These are phyloP conservation scores for Drosophila robusta DNA, from an alignment of 2,888 invertebrate genomes.

Conservation along the genomic window DNA sequence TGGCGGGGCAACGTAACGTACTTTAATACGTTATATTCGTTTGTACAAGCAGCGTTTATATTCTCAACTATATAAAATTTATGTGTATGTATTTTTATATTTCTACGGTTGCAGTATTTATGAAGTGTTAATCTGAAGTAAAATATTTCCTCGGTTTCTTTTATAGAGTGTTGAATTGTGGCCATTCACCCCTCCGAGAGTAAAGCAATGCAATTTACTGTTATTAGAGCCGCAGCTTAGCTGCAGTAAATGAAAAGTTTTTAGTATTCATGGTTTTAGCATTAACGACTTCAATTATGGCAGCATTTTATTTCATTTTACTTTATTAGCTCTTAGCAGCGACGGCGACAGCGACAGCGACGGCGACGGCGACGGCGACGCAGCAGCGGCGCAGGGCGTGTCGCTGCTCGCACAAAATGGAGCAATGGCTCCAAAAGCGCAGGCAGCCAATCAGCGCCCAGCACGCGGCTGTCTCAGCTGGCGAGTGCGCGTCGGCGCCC, in stretches of 20 bases:
- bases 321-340: conserved; percentile 66
- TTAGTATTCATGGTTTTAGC: conserved; percentile 78
- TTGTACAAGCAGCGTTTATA: not conserved
- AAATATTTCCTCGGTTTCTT: not conserved
- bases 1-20: conserved; percentile 6
- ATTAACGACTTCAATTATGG: conserved; percentile 78
- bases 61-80: not conserved
- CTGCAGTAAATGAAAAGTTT: conserved; percentile 63
- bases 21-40: not conserved
- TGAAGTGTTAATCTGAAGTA: not conserved
- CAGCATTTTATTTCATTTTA: conserved; percentile 72
- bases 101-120: not conserved
- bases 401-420: conserved; percentile 46
- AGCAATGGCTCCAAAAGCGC: conserved; percentile 54
- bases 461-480: not conserved
- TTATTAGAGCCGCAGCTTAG: conserved; percentile 47
- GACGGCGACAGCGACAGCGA: conserved; percentile 3
- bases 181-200: conserved; percentile 6
- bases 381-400: conserved; percentile 54
- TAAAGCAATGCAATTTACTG: conserved; percentile 38
- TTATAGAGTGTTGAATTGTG: not conserved
- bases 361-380: conserved; percentile 6
- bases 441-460: conserved; percentile 51
- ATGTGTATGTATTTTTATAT: not conserved
- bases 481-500: conserved; percentile 37